Evolutionary conservation across 2,113 vertebrate genomes (phyloP).

Genomic region (Lontra canadensis): DNA sequence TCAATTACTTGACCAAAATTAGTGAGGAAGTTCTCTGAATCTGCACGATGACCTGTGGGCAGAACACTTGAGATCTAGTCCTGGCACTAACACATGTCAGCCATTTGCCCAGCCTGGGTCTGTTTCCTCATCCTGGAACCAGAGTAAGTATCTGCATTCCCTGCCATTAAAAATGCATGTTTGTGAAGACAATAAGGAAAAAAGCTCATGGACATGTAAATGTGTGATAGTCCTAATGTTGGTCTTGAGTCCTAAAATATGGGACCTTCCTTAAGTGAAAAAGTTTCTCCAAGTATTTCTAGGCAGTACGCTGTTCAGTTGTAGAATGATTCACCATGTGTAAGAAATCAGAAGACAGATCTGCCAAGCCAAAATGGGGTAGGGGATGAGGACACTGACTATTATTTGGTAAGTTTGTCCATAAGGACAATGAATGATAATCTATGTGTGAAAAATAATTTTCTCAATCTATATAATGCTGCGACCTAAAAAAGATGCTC

Average conservation of each 20-base stretch:
- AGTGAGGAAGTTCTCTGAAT: neutral
- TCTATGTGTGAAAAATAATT: neutral
- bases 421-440: neutral
- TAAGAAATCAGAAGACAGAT: neutral
- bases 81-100: neutral
- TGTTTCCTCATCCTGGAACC: neutral
- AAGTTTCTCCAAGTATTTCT: neutral
- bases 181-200: neutral
- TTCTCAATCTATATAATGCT: neutral
- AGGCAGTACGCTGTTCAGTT: neutral
- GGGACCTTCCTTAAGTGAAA: neutral
- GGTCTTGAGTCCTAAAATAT: neutral
- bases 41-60: neutral
- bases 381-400: accelerated
- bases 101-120: neutral
- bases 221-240: neutral
- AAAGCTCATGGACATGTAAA: neutral
- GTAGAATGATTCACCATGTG: neutral
- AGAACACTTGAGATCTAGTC: neutral
- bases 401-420: neutral
- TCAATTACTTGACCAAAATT: neutral
- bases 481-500: neutral
- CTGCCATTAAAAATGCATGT: neutral
- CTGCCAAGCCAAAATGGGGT: neutral
- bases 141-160: neutral